Conservation (phyloP, 2,797 vertebrate species). For the Anguilla obscura region DNA sequence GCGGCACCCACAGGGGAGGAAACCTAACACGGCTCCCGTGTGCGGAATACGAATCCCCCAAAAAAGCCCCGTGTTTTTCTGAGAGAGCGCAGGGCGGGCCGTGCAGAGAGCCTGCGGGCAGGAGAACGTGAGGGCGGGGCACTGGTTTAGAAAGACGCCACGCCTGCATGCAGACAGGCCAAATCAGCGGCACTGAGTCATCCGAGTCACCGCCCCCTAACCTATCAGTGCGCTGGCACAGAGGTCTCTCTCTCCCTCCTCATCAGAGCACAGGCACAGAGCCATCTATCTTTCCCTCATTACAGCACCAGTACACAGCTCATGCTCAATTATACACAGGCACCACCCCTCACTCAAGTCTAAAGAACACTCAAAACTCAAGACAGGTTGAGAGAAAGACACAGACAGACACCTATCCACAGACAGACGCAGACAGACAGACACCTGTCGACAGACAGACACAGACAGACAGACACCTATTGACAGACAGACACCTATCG, state of each 20-base stretch:
- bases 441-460: too few relatives aligned
- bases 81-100: not conserved
- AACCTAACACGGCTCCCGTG: not conserved
- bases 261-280: not conserved
- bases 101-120: not conserved
- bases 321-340: not conserved
- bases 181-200: conserved; percentile 7
- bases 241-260: not conserved
- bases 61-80: not conserved
- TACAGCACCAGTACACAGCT: not conserved
- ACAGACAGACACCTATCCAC: not conserved
- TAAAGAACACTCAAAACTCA: not conserved
- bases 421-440: too few relatives aligned
- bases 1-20: not conserved
- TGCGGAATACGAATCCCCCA: not conserved
- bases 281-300: conserved; percentile 1
- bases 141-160: not conserved
- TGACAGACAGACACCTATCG: too few relatives aligned
- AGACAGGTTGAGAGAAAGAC: too few relatives aligned
- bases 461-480: too few relatives aligned
- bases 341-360: not conserved
- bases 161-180: not conserved
- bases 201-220: not conserved
- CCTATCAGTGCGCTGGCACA: not conserved
- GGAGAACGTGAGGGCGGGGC: not conserved